phyloP scores from a whole-genome alignment of 2,888 invertebrate genomes.

The Ophion costatus region DNA sequence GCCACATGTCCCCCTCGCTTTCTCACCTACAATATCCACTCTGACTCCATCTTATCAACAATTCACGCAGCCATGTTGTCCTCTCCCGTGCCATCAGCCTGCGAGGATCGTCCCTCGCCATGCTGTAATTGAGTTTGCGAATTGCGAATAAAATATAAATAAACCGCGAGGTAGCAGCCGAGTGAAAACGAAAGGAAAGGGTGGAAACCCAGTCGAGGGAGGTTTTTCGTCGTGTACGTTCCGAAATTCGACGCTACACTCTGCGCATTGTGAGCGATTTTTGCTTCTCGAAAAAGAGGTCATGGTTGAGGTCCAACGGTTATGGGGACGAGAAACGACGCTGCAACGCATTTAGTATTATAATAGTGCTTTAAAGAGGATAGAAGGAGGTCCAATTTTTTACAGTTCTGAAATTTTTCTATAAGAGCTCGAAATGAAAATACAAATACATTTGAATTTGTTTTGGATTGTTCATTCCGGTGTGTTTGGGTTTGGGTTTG shows the following conservation, averaged over 20 bases:
- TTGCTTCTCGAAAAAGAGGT: slow-evolving; percentile 25
- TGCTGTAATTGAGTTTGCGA: slow-evolving; percentile 71
- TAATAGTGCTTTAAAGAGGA: neutral
- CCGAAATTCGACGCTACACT: slow-evolving; percentile 43
- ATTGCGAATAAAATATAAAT: slow-evolving; percentile 71
- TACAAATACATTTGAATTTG: no score
- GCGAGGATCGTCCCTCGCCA: slow-evolving; percentile 49
- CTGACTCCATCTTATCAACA: slow-evolving; percentile 67
- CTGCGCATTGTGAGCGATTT: slow-evolving; percentile 23
- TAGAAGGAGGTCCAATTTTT: neutral
- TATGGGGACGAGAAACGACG: slow-evolving; percentile 30
- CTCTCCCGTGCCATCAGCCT: slow-evolving; percentile 59
- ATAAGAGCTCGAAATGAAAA: no score
- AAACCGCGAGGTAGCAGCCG: slow-evolving; percentile 50
- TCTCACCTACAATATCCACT: slow-evolving; percentile 46
- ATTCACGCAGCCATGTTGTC: slow-evolving; percentile 67
- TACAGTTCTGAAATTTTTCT: no score
- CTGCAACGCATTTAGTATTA: neutral
- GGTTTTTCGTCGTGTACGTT: slow-evolving; percentile 43
- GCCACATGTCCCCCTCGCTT: slow-evolving; percentile 38
- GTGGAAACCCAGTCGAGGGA: slow-evolving; percentile 18
- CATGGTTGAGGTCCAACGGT: slow-evolving; percentile 31
- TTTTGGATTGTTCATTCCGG: no score
- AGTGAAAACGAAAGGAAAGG: slow-evolving; percentile 28
- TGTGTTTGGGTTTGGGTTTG: no score